A percentile compares a stretch with the other conserved stretches of the same genome.
phyloP scores from a whole-genome alignment of 2,888 invertebrate species.

The Drosophila neoperkinsi region DNA sequence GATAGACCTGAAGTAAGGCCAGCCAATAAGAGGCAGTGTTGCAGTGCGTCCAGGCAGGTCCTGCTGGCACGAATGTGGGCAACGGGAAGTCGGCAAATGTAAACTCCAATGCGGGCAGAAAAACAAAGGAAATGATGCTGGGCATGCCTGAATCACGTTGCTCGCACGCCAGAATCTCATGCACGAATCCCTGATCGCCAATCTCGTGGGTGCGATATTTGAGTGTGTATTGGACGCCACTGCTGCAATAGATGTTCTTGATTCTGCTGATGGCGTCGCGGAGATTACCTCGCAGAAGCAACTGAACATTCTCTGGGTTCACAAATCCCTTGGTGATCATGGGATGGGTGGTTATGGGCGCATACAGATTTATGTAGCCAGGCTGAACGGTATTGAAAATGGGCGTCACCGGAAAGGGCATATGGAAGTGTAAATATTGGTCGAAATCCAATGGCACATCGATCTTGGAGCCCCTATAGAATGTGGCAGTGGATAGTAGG shows the following conservation, averaged over 20 bases:
- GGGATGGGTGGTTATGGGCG: constrained; percentile 42
- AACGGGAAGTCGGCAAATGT: constrained; percentile 49
- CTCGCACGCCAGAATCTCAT: constrained; percentile 62
- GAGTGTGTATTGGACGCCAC: constrained; percentile 47
- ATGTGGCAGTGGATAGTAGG: constrained; percentile 55
- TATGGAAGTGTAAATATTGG: constrained; percentile 54
- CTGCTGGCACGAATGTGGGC: constrained; percentile 53
- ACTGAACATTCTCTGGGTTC: constrained; percentile 60
- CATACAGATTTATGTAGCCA: constrained; percentile 49
- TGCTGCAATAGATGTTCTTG: constrained; percentile 38
- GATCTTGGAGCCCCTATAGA: constrained; percentile 62
- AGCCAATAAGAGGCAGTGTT: constrained; percentile 50
- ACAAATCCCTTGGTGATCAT: constrained; percentile 55
- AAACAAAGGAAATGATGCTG: constrained; percentile 62
- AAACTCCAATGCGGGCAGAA: constrained; percentile 61
- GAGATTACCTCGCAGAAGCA: constrained; percentile 58
- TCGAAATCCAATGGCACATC: constrained; percentile 58
- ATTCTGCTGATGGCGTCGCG: constrained; percentile 47
- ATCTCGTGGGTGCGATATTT: constrained; percentile 63
- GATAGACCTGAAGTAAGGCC: constrained; percentile 62
- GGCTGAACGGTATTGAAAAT: constrained; percentile 62
- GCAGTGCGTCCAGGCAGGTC: constrained; percentile 56
- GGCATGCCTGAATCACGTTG: constrained; percentile 51
- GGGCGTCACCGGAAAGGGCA: constrained; percentile 61
- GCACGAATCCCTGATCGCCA: constrained; percentile 66